phyloP scores from a whole-genome alignment of 2,888 invertebrate species.

The Polietes domitor region DNA sequence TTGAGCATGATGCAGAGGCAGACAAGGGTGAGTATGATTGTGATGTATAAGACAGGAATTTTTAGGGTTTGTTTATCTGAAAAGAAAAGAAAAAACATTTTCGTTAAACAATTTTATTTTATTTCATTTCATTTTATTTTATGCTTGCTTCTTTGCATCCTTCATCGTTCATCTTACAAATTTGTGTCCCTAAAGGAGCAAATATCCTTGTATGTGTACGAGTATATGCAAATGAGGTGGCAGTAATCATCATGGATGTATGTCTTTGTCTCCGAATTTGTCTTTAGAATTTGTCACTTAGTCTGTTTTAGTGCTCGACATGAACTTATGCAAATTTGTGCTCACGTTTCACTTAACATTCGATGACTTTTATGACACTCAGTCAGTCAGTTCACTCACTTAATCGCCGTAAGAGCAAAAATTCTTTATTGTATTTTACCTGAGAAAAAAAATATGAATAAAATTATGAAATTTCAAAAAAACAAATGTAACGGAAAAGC shows the following conservation, averaged over 20 bases:
- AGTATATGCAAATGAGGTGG: background rate
- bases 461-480: background rate
- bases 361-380: background rate
- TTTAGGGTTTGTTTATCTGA: background rate
- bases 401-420: background rate
- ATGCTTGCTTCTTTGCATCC: background rate
- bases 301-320: background rate
- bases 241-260: conserved; percentile 1
- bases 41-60: conserved; percentile 24
- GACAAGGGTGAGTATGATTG: background rate
- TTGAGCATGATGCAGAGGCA: background rate
- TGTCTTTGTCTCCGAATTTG: background rate
- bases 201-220: background rate
- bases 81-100: too few relatives aligned
- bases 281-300: background rate
- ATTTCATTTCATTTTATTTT: background rate
- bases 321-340: background rate
- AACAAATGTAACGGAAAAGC: background rate
- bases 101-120: conserved; percentile 1
- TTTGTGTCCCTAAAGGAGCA: background rate
- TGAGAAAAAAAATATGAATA: background rate
- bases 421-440: background rate
- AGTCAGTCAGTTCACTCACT: background rate
- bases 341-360: background rate
- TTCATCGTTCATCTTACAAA: background rate